These are phyloP conservation scores for Cebidichthys violaceus DNA, from an alignment of 2,113 vertebrate species.

Conservation along the genomic window DNA sequence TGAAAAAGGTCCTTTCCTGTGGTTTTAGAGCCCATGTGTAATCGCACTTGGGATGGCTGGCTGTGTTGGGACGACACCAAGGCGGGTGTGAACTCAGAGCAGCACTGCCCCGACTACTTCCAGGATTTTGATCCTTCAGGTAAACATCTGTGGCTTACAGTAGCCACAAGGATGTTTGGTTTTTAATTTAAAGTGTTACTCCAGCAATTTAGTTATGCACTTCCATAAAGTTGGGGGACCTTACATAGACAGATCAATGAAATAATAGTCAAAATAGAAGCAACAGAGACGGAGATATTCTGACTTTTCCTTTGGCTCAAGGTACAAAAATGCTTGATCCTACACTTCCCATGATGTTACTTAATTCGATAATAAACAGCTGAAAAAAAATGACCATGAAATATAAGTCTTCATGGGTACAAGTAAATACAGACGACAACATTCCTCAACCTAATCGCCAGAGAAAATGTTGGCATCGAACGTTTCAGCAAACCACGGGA, in stretches of 20 bases:
- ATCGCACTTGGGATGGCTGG: slow-evolving; percentile 98
- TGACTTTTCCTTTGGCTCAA: neutral
- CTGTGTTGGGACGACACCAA: slow-evolving; percentile 94
- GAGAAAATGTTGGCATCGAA: neutral
- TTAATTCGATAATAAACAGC: neutral
- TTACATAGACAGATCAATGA: neutral
- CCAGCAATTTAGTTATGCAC: neutral
- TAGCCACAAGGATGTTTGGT: neutral
- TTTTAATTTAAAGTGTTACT: neutral
- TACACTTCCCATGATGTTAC: neutral
- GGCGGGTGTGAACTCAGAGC: slow-evolving; percentile 86
- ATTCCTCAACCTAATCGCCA: too few relatives aligned
- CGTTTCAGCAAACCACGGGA: neutral
- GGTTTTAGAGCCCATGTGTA: slow-evolving; percentile 86
- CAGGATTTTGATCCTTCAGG: slow-evolving; percentile 97
- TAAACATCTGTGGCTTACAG: slow-evolving; percentile 57
- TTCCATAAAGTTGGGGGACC: neutral
- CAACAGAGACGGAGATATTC: neutral
- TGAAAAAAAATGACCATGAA: neutral
- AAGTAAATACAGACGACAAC: neutral
- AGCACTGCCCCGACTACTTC: slow-evolving; percentile 96
- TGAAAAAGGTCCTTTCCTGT: neutral
- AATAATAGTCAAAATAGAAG: neutral
- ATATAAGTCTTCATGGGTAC: neutral
- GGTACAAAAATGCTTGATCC: neutral